phyloP scores from a whole-genome alignment of 2,113 vertebrate genomes.

The Syrmaticus mikado region DNA sequence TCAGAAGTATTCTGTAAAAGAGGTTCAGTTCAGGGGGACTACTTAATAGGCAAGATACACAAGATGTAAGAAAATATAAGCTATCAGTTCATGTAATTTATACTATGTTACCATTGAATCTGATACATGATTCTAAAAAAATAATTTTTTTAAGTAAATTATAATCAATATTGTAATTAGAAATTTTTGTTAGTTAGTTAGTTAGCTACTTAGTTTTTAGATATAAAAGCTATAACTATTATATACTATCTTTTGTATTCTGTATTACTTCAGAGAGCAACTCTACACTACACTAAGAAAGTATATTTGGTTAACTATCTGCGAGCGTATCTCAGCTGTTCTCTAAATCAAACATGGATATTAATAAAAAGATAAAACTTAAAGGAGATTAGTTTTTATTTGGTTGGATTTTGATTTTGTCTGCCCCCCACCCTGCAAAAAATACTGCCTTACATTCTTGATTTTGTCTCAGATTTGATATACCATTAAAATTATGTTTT shows the following conservation, averaged over 20 bases:
- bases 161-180: background rate
- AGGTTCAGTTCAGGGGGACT: background rate
- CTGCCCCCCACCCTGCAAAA: no score
- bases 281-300: background rate
- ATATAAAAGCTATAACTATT: background rate
- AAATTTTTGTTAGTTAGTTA: background rate
- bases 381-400: background rate
- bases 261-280: background rate
- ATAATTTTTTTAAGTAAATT: background rate
- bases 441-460: background rate
- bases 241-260: background rate
- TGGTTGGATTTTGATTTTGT: background rate
- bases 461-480: conserved; percentile 11
- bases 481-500: background rate
- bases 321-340: background rate
- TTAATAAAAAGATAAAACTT: background rate
- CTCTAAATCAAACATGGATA: background rate
- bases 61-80: background rate
- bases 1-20: background rate
- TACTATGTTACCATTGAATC: background rate
- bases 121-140: background rate
- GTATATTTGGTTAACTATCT: background rate
- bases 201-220: background rate
- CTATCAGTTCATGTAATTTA: background rate
- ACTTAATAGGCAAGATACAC: background rate